Conservation (phyloP, 2,888 invertebrate species). For the Cephus sareptanus region DNA sequence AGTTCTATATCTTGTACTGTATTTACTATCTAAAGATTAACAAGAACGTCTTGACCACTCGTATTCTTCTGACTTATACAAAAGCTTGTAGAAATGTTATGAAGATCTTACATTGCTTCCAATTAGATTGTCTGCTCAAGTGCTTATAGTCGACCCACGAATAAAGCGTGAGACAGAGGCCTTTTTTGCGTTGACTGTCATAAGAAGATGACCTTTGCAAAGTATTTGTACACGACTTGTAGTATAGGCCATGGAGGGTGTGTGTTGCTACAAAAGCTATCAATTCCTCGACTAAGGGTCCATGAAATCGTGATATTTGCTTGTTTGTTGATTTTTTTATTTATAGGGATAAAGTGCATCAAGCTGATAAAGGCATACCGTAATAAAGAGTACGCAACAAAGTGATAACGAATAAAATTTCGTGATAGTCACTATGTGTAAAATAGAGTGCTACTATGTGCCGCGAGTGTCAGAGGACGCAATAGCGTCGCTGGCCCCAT, state of each 20-base stretch:
- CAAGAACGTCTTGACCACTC: neutral
- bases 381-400: neutral
- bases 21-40: neutral
- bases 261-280: neutral
- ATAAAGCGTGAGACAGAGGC: neutral
- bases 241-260: neutral
- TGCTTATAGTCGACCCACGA: neutral
- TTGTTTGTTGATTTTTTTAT: neutral
- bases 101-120: neutral
- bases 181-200: neutral
- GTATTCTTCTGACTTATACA: neutral
- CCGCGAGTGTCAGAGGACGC: neutral
- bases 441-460: neutral
- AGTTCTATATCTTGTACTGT: neutral
- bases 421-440: neutral
- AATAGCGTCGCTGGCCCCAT: conserved; percentile 35
- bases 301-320: neutral
- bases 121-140: neutral
- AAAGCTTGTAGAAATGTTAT: neutral
- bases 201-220: neutral
- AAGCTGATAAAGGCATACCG: neutral
- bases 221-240: too few species aligned
- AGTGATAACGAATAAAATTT: neutral
- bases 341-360: neutral
- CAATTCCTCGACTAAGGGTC: neutral